Conservation (phyloP, 2,797 vertebrate genomes). For the Clarias pachynema region DNA sequence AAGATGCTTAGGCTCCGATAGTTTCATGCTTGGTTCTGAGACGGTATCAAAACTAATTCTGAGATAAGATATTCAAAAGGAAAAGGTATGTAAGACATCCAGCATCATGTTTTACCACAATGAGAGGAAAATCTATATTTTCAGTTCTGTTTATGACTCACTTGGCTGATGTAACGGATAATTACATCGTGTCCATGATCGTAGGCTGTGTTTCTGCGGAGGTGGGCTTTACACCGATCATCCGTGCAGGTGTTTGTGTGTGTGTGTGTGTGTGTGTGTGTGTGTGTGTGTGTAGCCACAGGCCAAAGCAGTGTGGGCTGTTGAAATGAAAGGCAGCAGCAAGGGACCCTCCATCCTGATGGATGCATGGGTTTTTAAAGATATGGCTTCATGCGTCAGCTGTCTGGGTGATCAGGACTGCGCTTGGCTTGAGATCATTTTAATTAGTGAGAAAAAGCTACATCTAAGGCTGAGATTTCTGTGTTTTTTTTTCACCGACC, state of each 20-base stretch:
- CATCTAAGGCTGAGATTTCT: slow-evolving; percentile 66
- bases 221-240: slow-evolving; percentile 38
- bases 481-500: slow-evolving; percentile 9
- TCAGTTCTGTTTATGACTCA: slow-evolving; percentile 59
- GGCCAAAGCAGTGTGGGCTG: slow-evolving; percentile 70
- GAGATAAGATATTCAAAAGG: slow-evolving; percentile 9
- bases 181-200: slow-evolving; percentile 52
- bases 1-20: slow-evolving; percentile 11
- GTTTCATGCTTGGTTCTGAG: slow-evolving; percentile 29
- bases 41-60: slow-evolving; percentile 12
- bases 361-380: slow-evolving; percentile 68
- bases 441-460: slow-evolving; percentile 67
- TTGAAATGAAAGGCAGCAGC: slow-evolving; percentile 58
- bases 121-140: slow-evolving; percentile 39
- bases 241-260: slow-evolving; percentile 23
- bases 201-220: slow-evolving; percentile 53
- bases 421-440: slow-evolving; percentile 69
- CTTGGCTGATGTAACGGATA: slow-evolving; percentile 59
- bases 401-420: slow-evolving; percentile 74
- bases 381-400: slow-evolving; percentile 70
- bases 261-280: slow-evolving; percentile 30
- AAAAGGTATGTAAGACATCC: slow-evolving; percentile 30
- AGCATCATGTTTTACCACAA: slow-evolving; percentile 9
- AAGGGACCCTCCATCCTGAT: slow-evolving; percentile 61
- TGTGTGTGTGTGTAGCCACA: slow-evolving; percentile 39